Conservation (phyloP, 2,113 vertebrate species). For the Ploceus nigricollis region DNA sequence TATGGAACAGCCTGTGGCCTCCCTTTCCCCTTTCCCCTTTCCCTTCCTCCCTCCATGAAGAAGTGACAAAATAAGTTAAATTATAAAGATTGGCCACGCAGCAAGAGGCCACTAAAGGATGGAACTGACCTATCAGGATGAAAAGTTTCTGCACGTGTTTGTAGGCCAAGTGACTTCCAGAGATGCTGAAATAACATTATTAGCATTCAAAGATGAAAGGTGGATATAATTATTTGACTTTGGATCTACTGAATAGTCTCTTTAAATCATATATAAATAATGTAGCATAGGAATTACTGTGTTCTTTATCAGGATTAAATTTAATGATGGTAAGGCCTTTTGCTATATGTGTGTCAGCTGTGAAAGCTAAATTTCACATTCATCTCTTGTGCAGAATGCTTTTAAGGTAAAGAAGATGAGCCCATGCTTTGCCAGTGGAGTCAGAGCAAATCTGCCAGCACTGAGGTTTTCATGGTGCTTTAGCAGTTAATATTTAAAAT, state of each 20-base stretch:
- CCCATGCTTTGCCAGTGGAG: not conserved
- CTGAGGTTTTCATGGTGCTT: not conserved
- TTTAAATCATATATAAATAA: slow-evolving; percentile 1
- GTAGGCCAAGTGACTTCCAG: not conserved
- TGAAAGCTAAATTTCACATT: slow-evolving; percentile 4
- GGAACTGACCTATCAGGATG: not conserved
- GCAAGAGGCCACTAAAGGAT: not conserved
- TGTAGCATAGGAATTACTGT: not conserved
- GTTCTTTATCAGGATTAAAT: not conserved
- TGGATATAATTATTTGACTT: not conserved
- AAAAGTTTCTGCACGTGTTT: not conserved
- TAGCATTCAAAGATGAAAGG: not conserved
- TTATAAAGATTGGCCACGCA: not conserved
- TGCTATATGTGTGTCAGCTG: not conserved
- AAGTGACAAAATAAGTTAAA: not conserved
- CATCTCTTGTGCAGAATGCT: not conserved
- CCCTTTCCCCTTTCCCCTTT: not conserved
- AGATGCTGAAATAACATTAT: not conserved
- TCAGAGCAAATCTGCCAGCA: not conserved
- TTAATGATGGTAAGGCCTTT: not conserved
- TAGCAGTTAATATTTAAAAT: slow-evolving; percentile 45
- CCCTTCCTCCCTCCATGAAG: not conserved
- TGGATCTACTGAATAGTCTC: not conserved
- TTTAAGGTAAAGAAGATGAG: not conserved
- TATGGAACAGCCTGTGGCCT: not conserved